Percentiles rank a stretch among this genome's conserved stretches.
Evolutionary conservation across 2,888 invertebrate species (phyloP).

Genomic region (Aleiodes testaceus): DNA sequence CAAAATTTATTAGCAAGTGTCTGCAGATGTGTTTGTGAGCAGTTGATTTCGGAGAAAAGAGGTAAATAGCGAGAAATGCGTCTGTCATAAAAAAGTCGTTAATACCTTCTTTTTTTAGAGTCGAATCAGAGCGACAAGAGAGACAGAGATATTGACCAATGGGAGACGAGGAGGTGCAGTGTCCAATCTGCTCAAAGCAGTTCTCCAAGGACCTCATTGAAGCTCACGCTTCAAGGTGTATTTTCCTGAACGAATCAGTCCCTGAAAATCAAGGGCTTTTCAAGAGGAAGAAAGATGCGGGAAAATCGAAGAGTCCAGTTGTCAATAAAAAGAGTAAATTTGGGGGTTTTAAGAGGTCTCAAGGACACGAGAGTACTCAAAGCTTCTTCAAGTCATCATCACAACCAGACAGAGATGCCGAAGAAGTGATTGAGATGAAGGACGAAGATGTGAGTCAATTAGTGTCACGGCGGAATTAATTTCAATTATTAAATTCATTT

Average conservation of each 20-base stretch:
- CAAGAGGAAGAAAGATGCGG: slow-evolving; percentile 47
- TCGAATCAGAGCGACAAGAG: no score
- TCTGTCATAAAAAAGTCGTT: no score
- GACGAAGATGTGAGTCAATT: slow-evolving; percentile 1
- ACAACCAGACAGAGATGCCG: neutral
- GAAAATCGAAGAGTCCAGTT: slow-evolving; percentile 44
- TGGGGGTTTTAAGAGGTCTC: slow-evolving; percentile 30
- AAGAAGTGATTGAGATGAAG: slow-evolving; percentile 1
- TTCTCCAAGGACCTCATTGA: slow-evolving; percentile 76
- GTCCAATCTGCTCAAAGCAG: slow-evolving; percentile 79
- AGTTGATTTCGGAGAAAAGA: no score
- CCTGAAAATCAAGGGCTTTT: slow-evolving; percentile 43
- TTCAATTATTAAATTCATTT: neutral
- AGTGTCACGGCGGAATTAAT: no score
- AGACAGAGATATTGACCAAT: slow-evolving; percentile 31
- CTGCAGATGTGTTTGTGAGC: no score
- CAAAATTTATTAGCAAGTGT: no score
- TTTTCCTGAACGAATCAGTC: slow-evolving; percentile 77
- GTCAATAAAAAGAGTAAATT: slow-evolving; percentile 49
- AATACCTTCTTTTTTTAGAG: no score
- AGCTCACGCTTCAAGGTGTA: slow-evolving; percentile 81
- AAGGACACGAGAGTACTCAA: neutral
- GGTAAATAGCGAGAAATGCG: no score
- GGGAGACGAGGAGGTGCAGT: slow-evolving; percentile 65
- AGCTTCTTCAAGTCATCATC: neutral